A percentile compares a stretch with the other conserved stretches of the same genome.
Evolutionary conservation across 2,888 invertebrate genomes (phyloP).

Genomic region (Tanytarsus gracilentus): DNA sequence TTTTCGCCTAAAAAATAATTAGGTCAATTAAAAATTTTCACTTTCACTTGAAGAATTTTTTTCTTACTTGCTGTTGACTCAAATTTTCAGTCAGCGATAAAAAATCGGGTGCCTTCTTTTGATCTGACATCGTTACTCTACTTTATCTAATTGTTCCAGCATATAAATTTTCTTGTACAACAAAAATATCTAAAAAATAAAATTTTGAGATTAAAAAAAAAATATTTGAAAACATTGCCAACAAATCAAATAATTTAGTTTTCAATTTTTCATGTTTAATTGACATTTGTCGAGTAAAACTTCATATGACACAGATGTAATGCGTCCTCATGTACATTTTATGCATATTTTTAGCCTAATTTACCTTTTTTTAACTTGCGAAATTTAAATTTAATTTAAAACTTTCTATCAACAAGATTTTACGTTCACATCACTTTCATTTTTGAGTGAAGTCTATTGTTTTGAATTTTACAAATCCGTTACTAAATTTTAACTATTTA

Average conservation of each 20-base stretch:
- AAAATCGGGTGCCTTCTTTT: constrained; percentile 30
- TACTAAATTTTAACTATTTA: no score
- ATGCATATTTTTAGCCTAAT: neutral
- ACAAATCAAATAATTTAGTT: neutral
- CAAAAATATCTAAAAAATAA: no score
- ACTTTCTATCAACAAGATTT: no score
- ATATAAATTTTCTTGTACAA: no score
- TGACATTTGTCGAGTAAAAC: no score
- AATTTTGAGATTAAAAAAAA: neutral
- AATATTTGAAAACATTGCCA: neutral
- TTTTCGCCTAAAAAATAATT: constrained; percentile 35
- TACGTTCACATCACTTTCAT: no score
- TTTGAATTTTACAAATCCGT: no score
- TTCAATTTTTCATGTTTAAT: no score
- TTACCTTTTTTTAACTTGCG: neutral
- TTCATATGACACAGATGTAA: no score
- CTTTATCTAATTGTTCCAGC: neutral
- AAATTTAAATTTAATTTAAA: no score
- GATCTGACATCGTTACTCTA: constrained; percentile 22
- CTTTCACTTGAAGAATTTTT: neutral
- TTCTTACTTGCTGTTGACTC: constrained; percentile 31
- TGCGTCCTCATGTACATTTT: no score
- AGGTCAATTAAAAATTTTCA: constrained; percentile 18
- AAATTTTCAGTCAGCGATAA: constrained; percentile 32
- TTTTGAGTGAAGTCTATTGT: no score